These are phyloP conservation scores for Athrips mouffetella DNA, from an alignment of 2,888 invertebrate species.

Conservation along the genomic window DNA sequence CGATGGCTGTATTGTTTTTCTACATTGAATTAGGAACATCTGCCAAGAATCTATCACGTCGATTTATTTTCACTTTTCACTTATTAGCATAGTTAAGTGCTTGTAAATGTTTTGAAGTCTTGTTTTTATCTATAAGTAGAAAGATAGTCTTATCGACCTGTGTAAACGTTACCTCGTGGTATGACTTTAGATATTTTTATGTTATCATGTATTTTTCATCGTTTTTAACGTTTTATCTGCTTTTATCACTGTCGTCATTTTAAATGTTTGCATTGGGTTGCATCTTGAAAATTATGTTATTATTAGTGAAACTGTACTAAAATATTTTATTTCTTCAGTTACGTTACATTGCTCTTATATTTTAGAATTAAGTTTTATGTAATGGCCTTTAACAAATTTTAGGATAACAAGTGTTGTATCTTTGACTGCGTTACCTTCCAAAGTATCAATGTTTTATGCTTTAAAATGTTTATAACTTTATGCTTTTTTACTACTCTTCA, in stretches of 20 bases:
- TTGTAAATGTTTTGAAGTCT: conserved; percentile 1
- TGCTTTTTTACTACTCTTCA: too few species aligned
- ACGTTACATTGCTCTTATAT: background rate
- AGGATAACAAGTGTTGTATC: too few species aligned
- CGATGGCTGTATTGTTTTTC: conserved; percentile 30
- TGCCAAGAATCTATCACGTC: conserved; percentile 40
- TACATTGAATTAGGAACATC: conserved; percentile 25
- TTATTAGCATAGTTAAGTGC: background rate
- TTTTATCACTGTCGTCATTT: too few species aligned
- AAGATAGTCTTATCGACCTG: background rate
- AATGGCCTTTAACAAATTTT: too few species aligned
- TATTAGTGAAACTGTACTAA: too few species aligned
- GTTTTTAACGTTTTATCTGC: background rate
- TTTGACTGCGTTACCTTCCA: too few species aligned
- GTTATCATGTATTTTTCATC: conserved; percentile 1
- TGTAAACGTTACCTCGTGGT: conserved; percentile 3
- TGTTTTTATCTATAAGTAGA: conserved; percentile 1
- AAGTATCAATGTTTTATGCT: too few species aligned
- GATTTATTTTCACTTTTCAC: conserved; percentile 11
- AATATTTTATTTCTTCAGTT: background rate
- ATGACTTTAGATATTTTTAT: background rate
- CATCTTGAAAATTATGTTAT: too few species aligned
- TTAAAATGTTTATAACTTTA: too few species aligned
- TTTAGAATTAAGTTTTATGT: too few species aligned
- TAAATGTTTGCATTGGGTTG: too few species aligned